Evolutionary conservation across 2,888 invertebrate species (phyloP).

Genomic region (Tipula vernalis): DNA sequence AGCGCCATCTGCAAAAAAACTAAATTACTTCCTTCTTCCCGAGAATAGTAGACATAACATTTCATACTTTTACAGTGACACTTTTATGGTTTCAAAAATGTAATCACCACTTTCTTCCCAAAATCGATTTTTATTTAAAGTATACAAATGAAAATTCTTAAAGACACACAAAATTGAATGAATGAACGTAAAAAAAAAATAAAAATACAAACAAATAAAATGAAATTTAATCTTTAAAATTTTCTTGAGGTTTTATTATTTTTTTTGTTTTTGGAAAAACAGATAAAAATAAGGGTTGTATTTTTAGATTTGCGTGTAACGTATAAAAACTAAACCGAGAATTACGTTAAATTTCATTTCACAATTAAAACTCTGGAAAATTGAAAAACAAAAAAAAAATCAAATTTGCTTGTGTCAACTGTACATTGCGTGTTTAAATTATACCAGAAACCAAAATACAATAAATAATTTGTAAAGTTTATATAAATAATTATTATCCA

Average conservation of each 20-base stretch:
- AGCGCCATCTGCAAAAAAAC: not conserved
- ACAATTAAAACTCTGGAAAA: not conserved
- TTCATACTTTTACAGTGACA: not conserved
- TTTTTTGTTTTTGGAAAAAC: not conserved
- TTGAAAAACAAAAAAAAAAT: not conserved
- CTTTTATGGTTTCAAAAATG: not conserved
- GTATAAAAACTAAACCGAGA: not conserved
- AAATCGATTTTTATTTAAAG: conserved; percentile 4
- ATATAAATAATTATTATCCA: not conserved
- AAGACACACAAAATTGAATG: not conserved
- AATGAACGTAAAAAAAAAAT: not conserved
- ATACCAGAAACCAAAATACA: not conserved
- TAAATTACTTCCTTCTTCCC: not conserved
- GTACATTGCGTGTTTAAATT: not conserved
- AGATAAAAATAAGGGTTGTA: not conserved
- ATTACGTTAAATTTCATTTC: not conserved
- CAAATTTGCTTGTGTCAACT: not conserved
- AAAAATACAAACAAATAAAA: not conserved
- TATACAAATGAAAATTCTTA: not conserved
- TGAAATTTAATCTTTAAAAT: not conserved
- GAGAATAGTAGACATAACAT: not conserved
- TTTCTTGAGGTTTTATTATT: not conserved
- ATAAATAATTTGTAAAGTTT: not conserved
- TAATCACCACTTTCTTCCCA: not conserved
- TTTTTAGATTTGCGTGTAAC: not conserved